Conservation (phyloP, 2,113 vertebrate species). For the Xerus inauris region DNA sequence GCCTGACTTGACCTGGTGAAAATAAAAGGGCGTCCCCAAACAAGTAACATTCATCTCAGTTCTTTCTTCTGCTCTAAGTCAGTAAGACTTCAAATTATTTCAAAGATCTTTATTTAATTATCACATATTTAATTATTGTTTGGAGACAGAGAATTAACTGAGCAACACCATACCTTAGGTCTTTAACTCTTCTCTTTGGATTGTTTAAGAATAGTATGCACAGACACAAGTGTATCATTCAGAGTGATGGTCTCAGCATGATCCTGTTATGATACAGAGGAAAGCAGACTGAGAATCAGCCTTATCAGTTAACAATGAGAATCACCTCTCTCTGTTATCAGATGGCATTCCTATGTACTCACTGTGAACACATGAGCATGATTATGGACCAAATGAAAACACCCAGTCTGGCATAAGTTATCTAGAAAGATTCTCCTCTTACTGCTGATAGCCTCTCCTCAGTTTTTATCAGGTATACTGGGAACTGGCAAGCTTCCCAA, state of each 20-base stretch:
- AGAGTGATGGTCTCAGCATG: neutral
- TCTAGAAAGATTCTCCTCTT: neutral
- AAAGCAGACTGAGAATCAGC: neutral
- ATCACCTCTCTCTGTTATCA: neutral
- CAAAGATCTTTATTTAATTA: neutral
- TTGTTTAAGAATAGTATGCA: neutral
- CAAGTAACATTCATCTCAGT: neutral
- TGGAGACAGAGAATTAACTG: neutral
- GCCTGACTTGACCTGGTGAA: fast-evolving
- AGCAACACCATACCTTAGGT: neutral
- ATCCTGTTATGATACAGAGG: neutral
- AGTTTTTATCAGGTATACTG: neutral
- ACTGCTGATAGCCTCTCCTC: neutral
- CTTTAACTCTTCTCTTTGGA: neutral
- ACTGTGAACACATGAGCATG: fast-evolving
- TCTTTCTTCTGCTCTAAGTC: neutral
- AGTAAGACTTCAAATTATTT: neutral
- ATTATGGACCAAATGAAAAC: neutral
- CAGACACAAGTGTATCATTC: neutral
- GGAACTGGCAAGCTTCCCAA: neutral
- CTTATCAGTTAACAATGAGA: neutral
- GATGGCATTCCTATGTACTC: too few relatives aligned
- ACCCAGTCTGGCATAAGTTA: neutral
- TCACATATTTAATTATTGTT: neutral
- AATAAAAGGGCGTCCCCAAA: neutral